Percentiles rank a stretch among this genome's conserved stretches.
These are phyloP conservation scores for Ethmia dodecea DNA, from an alignment of 2,888 invertebrate species.

Conservation along the genomic window DNA sequence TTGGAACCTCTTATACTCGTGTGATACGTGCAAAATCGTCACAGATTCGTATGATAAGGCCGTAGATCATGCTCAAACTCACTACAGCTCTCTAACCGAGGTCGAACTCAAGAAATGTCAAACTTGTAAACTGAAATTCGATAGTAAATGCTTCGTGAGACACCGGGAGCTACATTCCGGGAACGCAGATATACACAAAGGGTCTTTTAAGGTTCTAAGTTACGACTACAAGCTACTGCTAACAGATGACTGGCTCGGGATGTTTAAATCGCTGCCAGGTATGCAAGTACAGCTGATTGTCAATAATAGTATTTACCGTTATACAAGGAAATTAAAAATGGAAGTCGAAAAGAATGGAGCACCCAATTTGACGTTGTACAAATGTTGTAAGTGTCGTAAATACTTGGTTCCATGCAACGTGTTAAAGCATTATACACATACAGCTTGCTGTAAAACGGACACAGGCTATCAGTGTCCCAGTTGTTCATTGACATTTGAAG, in stretches of 20 bases:
- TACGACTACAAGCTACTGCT: slow-evolving; percentile 33
- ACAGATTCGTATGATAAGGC: slow-evolving; percentile 41
- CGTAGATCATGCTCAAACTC: slow-evolving; percentile 44
- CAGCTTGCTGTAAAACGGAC: slow-evolving; percentile 14
- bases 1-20: slow-evolving; percentile 47
- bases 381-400: slow-evolving; percentile 29
- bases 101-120: slow-evolving; percentile 28
- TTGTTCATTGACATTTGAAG: no score
- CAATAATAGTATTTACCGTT: slow-evolving; percentile 31
- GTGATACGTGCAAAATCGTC: slow-evolving; percentile 31
- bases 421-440: slow-evolving; percentile 15
- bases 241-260: slow-evolving; percentile 31
- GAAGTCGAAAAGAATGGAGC: slow-evolving; percentile 28
- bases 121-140: slow-evolving; percentile 37
- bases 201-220: slow-evolving; percentile 33
- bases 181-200: slow-evolving; percentile 17
- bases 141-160: slow-evolving; percentile 25
- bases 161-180: slow-evolving; percentile 33
- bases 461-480: no score
- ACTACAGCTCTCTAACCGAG: slow-evolving; percentile 27
- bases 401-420: slow-evolving; percentile 17
- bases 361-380: slow-evolving; percentile 29
- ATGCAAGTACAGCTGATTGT: slow-evolving; percentile 30
- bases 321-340: slow-evolving; percentile 28
- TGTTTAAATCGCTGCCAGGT: slow-evolving; percentile 30